Percentiles rank a stretch among this genome's conserved stretches.
phyloP scores from a whole-genome alignment of 2,888 invertebrate genomes.

The Oscheius onirici region DNA sequence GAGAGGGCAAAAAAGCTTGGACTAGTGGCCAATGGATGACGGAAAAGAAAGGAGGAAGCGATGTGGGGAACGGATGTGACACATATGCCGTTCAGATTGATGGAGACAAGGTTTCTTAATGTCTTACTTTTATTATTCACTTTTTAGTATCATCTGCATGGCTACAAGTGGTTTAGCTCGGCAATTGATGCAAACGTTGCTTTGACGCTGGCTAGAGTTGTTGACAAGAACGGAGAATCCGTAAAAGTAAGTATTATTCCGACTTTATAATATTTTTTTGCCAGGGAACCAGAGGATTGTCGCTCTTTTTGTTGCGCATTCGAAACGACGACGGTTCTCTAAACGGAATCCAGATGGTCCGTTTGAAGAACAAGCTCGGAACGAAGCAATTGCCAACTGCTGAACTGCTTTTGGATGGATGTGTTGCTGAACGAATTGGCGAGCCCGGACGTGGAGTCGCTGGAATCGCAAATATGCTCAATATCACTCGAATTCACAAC shows the following conservation, averaged over 20 bases:
- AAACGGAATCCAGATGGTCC: constrained; percentile 75
- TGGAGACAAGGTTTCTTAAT: constrained; percentile 45
- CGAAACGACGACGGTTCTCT: constrained; percentile 72
- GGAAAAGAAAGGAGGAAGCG: constrained; percentile 76
- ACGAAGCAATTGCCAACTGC: constrained; percentile 77
- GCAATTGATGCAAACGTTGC: constrained; percentile 77
- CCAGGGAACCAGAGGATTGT: constrained; percentile 74
- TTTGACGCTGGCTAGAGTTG: constrained; percentile 75
- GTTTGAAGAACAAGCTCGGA: constrained; percentile 77
- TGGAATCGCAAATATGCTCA: constrained; percentile 76
- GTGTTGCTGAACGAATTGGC: constrained; percentile 51
- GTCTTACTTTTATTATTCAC: neutral
- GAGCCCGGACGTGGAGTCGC: constrained; percentile 73
- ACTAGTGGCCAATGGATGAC: constrained; percentile 79
- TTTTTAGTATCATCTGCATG: constrained; percentile 73
- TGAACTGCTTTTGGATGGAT: constrained; percentile 76
- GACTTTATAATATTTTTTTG: neutral
- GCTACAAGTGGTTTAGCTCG: constrained; percentile 78
- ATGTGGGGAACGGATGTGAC: constrained; percentile 74
- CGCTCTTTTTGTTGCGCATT: constrained; percentile 75
- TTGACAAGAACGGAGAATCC: constrained; percentile 71
- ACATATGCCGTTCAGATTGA: constrained; percentile 58
- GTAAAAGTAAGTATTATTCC: constrained; percentile 38
- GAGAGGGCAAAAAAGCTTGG: constrained; percentile 73
- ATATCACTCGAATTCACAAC: constrained; percentile 76